phyloP scores from a whole-genome alignment of 1,140 invertebrate genomes.

The Papilio polyxenes region DNA sequence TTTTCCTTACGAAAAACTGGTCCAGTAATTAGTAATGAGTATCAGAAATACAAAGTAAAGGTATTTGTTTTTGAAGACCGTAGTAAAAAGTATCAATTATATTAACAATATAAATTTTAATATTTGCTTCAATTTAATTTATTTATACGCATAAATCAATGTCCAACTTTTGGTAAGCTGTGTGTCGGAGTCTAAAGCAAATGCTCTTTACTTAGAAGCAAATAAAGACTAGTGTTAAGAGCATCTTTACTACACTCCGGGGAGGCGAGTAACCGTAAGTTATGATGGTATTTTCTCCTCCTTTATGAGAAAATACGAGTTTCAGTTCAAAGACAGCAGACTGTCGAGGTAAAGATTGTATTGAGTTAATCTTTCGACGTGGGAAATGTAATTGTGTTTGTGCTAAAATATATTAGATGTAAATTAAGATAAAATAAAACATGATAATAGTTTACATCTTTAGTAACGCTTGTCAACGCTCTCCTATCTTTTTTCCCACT shows the following conservation, averaged over 20 bases:
- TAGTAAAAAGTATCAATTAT: neutral
- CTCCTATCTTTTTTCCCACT: too few relatives aligned
- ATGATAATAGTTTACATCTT: too few relatives aligned
- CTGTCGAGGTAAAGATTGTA: constrained; percentile 67
- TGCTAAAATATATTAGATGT: neutral
- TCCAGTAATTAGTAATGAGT: neutral
- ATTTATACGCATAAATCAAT: constrained; percentile 13
- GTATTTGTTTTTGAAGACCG: neutral
- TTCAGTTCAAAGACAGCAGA: constrained; percentile 61
- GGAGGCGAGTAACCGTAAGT: constrained; percentile 74
- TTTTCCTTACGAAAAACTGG: neutral
- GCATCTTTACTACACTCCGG: constrained; percentile 76
- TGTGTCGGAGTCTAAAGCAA: constrained; percentile 46
- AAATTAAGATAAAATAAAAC: neutral
- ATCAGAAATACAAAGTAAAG: neutral
- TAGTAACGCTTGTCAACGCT: too few relatives aligned
- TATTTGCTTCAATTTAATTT: constrained; percentile 30
- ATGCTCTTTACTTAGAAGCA: constrained; percentile 64
- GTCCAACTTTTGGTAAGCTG: constrained; percentile 34
- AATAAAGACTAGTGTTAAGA: constrained; percentile 79
- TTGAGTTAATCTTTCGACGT: constrained; percentile 55
- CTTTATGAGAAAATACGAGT: constrained; percentile 79
- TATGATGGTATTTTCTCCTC: constrained; percentile 75
- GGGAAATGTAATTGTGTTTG: neutral
- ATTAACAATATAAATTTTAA: neutral